Base-by-base conservation (phyloP, 2,888 invertebrate genomes). In the Acanthoscelides obtectus region DNA sequence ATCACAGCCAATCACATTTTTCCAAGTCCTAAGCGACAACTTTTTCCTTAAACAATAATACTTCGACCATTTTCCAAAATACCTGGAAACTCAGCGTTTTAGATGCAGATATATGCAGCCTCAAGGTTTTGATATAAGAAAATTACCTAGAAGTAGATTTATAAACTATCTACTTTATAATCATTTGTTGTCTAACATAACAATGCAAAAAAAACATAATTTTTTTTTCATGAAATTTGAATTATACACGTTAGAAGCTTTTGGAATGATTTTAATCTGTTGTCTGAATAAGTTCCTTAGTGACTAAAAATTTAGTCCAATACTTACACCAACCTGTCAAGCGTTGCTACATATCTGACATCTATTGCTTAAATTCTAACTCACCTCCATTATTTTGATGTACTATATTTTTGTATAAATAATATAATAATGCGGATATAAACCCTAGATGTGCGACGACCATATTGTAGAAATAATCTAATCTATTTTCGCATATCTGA, bases 1-100 rank as follows among this genome's bases (percentile, higher is more conserved):
- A 66, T 73, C 66, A 22, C 22, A 64, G 45, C 67, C 22, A 22
- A 63, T 69, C 66, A 70, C 64, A 63, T 68, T 69, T 65, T 63
- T 69, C 22, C 66, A 66, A 66, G 20, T 64, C 20, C 5, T 17
- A 45, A 45, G 45, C 69, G 22, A 64, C 20, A 21, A 3, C 20
- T 64, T 64, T 20, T 22, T 69, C 22, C 45, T 22, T 64, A 22
- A 22, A 45, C 22, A 25, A 67, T n/a, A n/a, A 67, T 20, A 67
- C 67, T 67, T 67, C n/a, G 22, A 22, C 21, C 67, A 20, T 22
- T 67, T 25, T 67, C 25, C 67, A 67, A 21, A 67, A 67, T 67
- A 67, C 67, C n/a, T 19, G 25, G 22, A n/a, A 67, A 67, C n/a
- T 5, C 22, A 67, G 45, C 8, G 45, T 45, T 17, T 45, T 45